Percentiles rank a stretch among this genome's conserved stretches.
phyloP scores from a whole-genome alignment of 1,140 invertebrate genomes.

The Nylanderia fulva region DNA sequence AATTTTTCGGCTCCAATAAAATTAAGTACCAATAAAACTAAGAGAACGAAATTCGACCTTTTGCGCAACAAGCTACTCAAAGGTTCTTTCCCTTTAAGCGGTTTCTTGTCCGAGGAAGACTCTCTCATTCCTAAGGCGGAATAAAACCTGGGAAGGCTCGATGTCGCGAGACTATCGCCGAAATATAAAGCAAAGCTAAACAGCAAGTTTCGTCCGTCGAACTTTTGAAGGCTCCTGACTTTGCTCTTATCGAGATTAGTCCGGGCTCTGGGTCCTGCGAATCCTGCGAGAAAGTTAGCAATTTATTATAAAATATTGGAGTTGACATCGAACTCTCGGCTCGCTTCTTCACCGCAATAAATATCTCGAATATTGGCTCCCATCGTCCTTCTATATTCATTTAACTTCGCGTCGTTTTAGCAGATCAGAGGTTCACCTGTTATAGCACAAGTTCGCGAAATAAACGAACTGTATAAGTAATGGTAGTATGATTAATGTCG shows the following conservation, averaged over 20 bases:
- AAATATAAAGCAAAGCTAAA: conserved; percentile 75
- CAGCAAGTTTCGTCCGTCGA: conserved; percentile 68
- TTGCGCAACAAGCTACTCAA: conserved; percentile 9
- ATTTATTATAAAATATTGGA: conserved; percentile 77
- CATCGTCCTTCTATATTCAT: background rate
- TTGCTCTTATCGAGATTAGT: conserved; percentile 74
- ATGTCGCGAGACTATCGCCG: conserved; percentile 52
- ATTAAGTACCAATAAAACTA: background rate
- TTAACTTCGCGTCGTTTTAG: background rate
- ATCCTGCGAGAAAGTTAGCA: conserved; percentile 67
- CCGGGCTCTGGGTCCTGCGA: background rate
- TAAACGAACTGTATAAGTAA: no score
- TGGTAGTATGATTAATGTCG: no score
- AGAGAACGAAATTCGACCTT: background rate
- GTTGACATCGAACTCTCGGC: conserved; percentile 32
- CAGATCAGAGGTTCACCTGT: background rate
- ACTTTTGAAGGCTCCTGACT: conserved; percentile 71
- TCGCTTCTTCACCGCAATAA: conserved; percentile 34
- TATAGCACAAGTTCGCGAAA: background rate
- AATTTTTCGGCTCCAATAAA: background rate
- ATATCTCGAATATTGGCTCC: conserved; percentile 38
- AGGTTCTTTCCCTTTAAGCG: background rate
- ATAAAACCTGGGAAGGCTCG: conserved; percentile 47
- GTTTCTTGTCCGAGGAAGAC: background rate
- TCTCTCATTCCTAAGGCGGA: conserved; percentile 39